Conservation (phyloP, 2,797 vertebrate species). For the Yasuhikotakia modesta region DNA sequence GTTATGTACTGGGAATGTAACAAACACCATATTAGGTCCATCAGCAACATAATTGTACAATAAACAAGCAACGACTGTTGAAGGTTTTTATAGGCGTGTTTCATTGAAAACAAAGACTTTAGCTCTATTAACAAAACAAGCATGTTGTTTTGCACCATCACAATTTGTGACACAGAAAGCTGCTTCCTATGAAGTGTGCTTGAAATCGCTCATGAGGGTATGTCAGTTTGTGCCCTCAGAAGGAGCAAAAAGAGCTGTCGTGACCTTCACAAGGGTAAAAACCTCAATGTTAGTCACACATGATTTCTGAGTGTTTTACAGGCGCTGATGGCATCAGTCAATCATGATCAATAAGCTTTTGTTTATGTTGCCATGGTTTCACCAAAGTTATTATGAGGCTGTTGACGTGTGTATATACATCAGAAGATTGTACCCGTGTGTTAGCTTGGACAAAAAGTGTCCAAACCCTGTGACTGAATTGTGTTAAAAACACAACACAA, state of each 20-base stretch:
- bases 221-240: neutral
- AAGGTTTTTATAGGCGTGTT: constrained; percentile 16
- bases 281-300: neutral
- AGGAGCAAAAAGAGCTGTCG: neutral
- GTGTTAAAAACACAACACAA: neutral
- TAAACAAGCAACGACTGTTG: constrained; percentile 19
- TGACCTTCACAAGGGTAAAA: constrained; percentile 17
- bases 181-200: neutral
- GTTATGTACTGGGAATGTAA: no score
- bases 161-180: neutral
- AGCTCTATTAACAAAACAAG: no score
- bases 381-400: neutral
- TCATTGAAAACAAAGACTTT: neutral
- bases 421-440: neutral
- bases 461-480: neutral
- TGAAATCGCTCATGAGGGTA: neutral
- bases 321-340: constrained; percentile 1
- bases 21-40: neutral
- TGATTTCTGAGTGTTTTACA: constrained; percentile 29
- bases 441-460: neutral
- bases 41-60: neutral
- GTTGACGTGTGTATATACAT: neutral
- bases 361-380: constrained; percentile 14
- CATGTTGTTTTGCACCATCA: no score
- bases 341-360: neutral